Percentiles rank a stretch among this genome's conserved stretches.
These are phyloP conservation scores for Diachasma alloeum DNA, from an alignment of 1,140 invertebrate genomes.

Conservation along the genomic window DNA sequence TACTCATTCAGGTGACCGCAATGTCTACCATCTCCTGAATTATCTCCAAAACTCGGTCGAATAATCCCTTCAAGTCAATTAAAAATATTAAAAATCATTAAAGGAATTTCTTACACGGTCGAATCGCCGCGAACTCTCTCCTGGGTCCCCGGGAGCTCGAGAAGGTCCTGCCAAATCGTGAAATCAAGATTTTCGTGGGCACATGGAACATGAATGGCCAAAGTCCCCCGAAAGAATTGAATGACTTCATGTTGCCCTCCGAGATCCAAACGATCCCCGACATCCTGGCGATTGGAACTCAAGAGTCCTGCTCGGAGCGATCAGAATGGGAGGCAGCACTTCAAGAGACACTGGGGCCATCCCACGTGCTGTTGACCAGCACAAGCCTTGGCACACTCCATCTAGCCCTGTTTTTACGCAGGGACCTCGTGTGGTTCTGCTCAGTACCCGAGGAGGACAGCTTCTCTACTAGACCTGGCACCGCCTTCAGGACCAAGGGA, in stretches of 20 bases:
- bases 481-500: conserved; percentile 91
- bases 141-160: conserved; percentile 84
- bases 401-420: conserved; percentile 83
- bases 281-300: conserved; percentile 90
- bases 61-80: no score
- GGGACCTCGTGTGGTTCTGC: conserved; percentile 94
- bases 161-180: conserved; percentile 84
- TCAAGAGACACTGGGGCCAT: conserved; percentile 90
- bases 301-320: conserved; percentile 87
- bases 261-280: conserved; percentile 87
- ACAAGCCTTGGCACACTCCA: conserved; percentile 79
- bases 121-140: conserved; percentile 79
- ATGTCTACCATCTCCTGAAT: no score
- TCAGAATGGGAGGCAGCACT: conserved; percentile 90
- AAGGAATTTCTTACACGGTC: conserved; percentile 82
- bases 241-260: conserved; percentile 88
- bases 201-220: conserved; percentile 98
- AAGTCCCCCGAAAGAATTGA: conserved; percentile 79
- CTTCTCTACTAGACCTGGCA: conserved; percentile 86
- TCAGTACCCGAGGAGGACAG: conserved; percentile 87
- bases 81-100: neutral
- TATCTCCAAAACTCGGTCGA: no score
- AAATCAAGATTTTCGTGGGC: conserved; percentile 87
- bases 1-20: no score
- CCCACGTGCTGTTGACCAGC: conserved; percentile 77